Conservation (phyloP, 2,113 vertebrate species). For the Pelecanoides urinatrix region DNA sequence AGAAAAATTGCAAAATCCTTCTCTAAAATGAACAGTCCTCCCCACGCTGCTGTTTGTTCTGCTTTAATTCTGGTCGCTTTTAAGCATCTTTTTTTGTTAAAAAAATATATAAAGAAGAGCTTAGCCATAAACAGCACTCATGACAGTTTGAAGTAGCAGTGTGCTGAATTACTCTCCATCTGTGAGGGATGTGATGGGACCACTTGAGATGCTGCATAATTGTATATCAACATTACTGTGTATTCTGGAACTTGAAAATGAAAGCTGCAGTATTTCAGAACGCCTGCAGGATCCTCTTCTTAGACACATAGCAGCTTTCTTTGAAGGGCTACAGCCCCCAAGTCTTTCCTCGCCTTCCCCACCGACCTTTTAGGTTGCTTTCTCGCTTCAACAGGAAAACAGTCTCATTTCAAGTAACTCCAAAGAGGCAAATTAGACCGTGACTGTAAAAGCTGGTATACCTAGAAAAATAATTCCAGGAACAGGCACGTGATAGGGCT, state of each 20-base stretch:
- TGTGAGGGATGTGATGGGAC: neutral
- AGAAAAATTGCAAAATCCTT: neutral
- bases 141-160: constrained; percentile 7
- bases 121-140: constrained; percentile 16
- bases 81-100: constrained; percentile 5
- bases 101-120: neutral
- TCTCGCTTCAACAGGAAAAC: neutral
- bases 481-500: neutral
- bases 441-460: neutral
- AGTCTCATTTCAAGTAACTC: neutral
- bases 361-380: neutral
- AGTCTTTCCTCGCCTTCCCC: neutral
- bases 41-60: neutral
- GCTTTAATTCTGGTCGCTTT: neutral
- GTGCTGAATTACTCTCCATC: constrained; percentile 31
- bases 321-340: neutral
- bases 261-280: neutral
- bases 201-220: neutral
- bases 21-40: neutral
- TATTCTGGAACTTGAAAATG: neutral
- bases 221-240: neutral
- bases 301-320: neutral
- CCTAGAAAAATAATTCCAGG: neutral
- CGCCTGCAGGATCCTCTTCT: neutral
- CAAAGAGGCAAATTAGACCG: neutral